Conservation (phyloP, 2,113 vertebrate genomes). For the Capreolus pygargus region DNA sequence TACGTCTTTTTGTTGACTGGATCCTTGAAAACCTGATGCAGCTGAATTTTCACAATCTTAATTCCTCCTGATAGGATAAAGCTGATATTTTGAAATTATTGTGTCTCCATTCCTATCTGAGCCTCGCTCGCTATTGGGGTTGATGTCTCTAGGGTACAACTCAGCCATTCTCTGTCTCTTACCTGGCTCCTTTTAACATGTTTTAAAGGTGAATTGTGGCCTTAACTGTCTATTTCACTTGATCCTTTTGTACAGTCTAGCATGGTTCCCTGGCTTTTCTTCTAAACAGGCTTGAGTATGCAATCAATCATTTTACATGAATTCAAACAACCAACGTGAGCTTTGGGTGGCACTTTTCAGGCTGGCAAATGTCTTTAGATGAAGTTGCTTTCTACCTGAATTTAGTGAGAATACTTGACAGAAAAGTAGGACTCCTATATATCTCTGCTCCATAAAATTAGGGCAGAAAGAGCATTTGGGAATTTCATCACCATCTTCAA, state of each 20-base stretch:
- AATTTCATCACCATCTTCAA: slow-evolving; percentile 30
- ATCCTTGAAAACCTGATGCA: neutral
- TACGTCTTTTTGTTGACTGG: neutral
- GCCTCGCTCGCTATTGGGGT: rapidly evolving
- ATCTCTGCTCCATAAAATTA: slow-evolving; percentile 12
- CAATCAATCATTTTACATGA: neutral
- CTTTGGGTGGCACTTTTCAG: neutral
- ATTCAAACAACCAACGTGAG: neutral
- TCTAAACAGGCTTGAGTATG: neutral
- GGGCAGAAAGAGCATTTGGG: neutral
- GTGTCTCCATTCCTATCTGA: neutral
- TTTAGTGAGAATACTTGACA: neutral
- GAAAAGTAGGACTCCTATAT: neutral
- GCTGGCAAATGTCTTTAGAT: neutral
- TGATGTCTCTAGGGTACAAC: too few relatives aligned
- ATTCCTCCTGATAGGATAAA: neutral
- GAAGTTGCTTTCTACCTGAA: neutral
- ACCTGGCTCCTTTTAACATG: neutral
- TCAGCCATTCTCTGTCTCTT: neutral
- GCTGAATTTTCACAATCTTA: neutral
- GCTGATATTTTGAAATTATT: neutral
- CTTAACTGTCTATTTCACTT: neutral
- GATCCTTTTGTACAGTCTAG: neutral
- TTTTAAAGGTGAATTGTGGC: neutral
- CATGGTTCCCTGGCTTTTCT: neutral